Percentiles rank a stretch among this genome's conserved stretches.
These are phyloP conservation scores for Pandemis heparana DNA, from an alignment of 2,888 invertebrate species.

Conservation along the genomic window DNA sequence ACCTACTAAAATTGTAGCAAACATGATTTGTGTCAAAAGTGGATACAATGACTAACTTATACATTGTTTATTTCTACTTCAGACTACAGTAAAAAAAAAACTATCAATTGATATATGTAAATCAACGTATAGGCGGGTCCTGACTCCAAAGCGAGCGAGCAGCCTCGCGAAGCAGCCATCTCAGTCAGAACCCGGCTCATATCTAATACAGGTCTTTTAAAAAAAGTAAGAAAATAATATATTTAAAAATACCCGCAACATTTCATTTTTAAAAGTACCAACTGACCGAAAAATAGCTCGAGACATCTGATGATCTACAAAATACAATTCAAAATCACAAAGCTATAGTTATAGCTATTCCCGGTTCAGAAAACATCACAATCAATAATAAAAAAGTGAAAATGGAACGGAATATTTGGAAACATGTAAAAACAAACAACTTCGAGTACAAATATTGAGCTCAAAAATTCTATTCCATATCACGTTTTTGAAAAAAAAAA, in stretches of 20 bases:
- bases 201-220: slow-evolving; percentile 25
- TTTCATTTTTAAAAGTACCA: slow-evolving; percentile 10
- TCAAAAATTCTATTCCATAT: slow-evolving; percentile 15
- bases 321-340: neutral
- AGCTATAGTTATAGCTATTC: too few species aligned
- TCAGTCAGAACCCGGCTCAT: too few species aligned
- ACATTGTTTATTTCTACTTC: slow-evolving; percentile 15
- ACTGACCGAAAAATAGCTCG: neutral
- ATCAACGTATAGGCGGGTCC: slow-evolving; percentile 1
- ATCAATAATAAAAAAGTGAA: neutral
- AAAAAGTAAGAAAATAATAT: slow-evolving; percentile 38
- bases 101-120: slow-evolving; percentile 13
- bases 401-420: slow-evolving; percentile 8
- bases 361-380: too few species aligned
- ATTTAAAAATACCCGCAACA: slow-evolving; percentile 28
- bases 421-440: slow-evolving; percentile 23
- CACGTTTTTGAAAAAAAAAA: neutral
- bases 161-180: too few species aligned
- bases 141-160: too few species aligned
- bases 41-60: neutral
- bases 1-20: slow-evolving; percentile 12
- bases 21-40: neutral
- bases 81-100: slow-evolving; percentile 13
- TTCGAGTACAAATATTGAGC: slow-evolving; percentile 23
- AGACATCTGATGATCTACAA: neutral